These are phyloP conservation scores for Meloidogyne floridensis DNA, from an alignment of 1,140 invertebrate species.

Conservation along the genomic window DNA sequence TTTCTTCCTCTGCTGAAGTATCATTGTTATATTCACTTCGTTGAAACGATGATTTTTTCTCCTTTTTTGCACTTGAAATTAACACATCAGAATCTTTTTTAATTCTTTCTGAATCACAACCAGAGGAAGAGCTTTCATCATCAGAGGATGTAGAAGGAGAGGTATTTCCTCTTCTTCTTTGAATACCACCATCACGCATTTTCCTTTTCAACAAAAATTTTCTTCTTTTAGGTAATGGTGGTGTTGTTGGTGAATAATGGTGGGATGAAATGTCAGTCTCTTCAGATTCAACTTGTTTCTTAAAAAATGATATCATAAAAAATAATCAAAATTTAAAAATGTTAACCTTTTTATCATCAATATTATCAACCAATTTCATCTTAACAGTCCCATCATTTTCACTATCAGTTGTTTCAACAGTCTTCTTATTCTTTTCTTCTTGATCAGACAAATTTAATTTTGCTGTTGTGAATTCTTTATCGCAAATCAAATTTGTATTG, in stretches of 20 bases:
- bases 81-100: background rate
- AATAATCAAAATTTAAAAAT: background rate
- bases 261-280: background rate
- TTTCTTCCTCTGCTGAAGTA: background rate
- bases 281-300: background rate
- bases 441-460: background rate
- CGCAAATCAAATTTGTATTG: background rate
- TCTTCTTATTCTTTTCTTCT: background rate
- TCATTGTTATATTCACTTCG: background rate
- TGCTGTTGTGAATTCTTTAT: background rate
- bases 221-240: background rate
- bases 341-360: background rate
- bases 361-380: background rate
- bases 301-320: background rate
- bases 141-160: conserved; percentile 19
- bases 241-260: background rate
- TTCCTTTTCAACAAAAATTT: background rate
- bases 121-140: conserved; percentile 11
- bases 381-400: background rate
- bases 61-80: background rate
- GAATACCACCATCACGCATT: background rate
- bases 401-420: background rate
- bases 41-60: background rate
- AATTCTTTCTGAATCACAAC: background rate
- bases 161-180: background rate